Conservation (phyloP, 1,140 invertebrate species). For the Pemphigus obesinymphae region DNA sequence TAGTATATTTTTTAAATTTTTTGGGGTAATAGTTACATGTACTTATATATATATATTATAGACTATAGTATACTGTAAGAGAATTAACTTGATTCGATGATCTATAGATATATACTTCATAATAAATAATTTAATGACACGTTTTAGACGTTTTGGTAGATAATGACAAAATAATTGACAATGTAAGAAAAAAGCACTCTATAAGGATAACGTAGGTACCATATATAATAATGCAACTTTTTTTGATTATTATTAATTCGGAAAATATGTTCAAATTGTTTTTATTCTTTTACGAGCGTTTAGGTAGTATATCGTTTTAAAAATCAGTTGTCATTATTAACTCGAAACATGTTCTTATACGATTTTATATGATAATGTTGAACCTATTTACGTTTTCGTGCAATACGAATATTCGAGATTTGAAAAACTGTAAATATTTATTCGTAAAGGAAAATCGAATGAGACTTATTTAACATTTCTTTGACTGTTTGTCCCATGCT, state of each 20-base stretch:
- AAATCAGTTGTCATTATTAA: not conserved
- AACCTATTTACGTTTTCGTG: not conserved
- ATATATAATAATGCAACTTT: not conserved
- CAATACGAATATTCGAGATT: not conserved
- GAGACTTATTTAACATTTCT: not conserved
- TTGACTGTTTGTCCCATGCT: not conserved
- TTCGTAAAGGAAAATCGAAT: not conserved
- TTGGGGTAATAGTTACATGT: too few species aligned
- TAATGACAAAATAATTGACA: too few species aligned
- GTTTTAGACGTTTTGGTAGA: too few species aligned
- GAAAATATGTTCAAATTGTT: not conserved
- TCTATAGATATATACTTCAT: too few species aligned
- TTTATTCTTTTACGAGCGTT: not conserved
- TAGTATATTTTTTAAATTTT: too few species aligned
- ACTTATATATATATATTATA: too few species aligned
- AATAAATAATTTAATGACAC: too few species aligned
- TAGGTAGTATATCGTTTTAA: not conserved
- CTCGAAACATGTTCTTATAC: not conserved
- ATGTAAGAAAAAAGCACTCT: too few species aligned
- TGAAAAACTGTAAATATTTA: not conserved
- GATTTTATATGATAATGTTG: not conserved
- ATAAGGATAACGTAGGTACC: too few species aligned
- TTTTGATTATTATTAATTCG: not conserved
- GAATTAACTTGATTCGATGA: too few species aligned
- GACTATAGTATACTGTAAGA: too few species aligned